Evolutionary conservation across 2,888 invertebrate species (phyloP).

Genomic region (Antitype chi): DNA sequence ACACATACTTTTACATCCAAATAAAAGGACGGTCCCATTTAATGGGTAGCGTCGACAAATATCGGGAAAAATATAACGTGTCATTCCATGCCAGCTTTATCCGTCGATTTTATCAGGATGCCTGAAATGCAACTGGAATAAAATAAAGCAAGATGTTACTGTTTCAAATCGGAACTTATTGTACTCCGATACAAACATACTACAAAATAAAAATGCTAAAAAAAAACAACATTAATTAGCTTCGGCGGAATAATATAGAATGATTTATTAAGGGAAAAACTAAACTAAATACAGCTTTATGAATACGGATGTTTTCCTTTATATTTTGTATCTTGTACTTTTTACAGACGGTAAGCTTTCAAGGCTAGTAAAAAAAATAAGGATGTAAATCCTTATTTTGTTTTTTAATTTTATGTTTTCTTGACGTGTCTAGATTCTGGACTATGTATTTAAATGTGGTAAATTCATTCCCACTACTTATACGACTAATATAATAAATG

Average conservation of each 20-base stretch:
- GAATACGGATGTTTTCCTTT: background rate
- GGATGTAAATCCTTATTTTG: background rate
- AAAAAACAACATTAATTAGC: constrained; percentile 40
- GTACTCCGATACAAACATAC: background rate
- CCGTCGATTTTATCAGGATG: background rate
- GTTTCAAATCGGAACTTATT: constrained; percentile 1
- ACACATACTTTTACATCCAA: background rate
- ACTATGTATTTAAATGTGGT: constrained; percentile 17
- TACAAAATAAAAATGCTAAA: constrained; percentile 11
- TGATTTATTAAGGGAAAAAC: constrained; percentile 50
- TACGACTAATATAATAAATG: too few relatives aligned
- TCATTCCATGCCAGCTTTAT: background rate
- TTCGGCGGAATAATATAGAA: constrained; percentile 24
- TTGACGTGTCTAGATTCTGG: background rate
- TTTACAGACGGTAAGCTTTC: background rate
- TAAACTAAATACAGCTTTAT: constrained; percentile 9
- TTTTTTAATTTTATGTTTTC: constrained; percentile 9
- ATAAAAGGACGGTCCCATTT: background rate
- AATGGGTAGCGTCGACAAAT: background rate
- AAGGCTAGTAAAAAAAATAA: background rate
- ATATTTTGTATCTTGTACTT: constrained; percentile 20
- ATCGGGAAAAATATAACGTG: background rate
- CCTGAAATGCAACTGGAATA: background rate
- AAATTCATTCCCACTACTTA: background rate
- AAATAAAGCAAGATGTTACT: background rate